Base-by-base conservation (phyloP, 2,888 invertebrate species). In the Leuctra nigra region DNA sequence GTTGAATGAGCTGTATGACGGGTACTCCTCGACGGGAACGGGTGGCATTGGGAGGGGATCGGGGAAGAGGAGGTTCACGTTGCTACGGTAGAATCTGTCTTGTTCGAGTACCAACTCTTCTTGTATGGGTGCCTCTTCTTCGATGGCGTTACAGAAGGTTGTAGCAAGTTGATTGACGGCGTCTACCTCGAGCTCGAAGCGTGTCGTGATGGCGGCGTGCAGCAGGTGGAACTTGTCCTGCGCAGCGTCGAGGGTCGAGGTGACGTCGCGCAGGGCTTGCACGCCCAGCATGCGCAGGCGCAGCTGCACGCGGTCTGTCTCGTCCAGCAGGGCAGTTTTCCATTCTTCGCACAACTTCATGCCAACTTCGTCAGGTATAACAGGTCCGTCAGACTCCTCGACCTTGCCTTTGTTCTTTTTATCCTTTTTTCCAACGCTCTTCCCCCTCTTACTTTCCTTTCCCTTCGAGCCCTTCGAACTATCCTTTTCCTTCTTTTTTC, bases 301-400 rank as follows among this genome's bases (percentile, higher is more conserved):
- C 46, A 76, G 64, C 46, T 68, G 71, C 1, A 73, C 72, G 61
- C 83, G 71, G 57, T 70, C 73, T 64, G 74, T 72, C 71, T 84
- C 84, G 22, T 79, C 81, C 55, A 74, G 72, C 3, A 79, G 67
- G 9, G 76, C 81, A 67, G 75, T 74, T 16, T 70, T 70, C 80
- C 82, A 83, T 68, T 83, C 82, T 22, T 77, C 73, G 14, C 79
- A 66, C 62, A 79, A 41, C 66, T 70, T 73, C 54, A 63, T 33
- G 18, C 20, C 20, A 13, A 22, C 50, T 16, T 13, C 24, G 6
- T 6, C 2, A 1, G 25, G 23, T 6, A 24, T n/a, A 7, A 14
- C 14, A 6, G 11, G 25, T 4, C 29, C 47, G 14, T 22, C 47
- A 13, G 14, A 6, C 47, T n/a, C n/a, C n/a, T n/a, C n/a, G n/a